These are phyloP conservation scores for Helobdella robusta DNA, from an alignment of 2,888 invertebrate species.

Conservation along the genomic window DNA sequence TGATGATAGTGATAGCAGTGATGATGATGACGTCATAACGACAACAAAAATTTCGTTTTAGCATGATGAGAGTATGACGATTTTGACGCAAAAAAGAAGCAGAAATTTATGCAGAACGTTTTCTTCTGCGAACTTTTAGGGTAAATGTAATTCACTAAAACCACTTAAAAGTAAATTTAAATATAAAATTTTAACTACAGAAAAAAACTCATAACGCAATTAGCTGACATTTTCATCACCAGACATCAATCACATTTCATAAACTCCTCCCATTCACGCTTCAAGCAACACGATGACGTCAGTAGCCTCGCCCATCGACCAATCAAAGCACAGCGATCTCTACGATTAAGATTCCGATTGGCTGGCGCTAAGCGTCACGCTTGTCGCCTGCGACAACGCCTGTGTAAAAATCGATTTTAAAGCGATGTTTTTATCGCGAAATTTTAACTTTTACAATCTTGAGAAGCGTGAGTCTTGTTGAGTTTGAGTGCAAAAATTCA, in stretches of 20 bases:
- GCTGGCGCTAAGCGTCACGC: not conserved
- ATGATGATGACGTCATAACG: too few relatives aligned
- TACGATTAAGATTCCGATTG: not conserved
- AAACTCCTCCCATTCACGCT: not conserved
- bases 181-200: too few relatives aligned
- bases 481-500: too few relatives aligned
- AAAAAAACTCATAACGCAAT: too few relatives aligned
- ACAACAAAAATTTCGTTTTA: too few relatives aligned
- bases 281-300: not conserved
- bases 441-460: conserved; percentile 8
- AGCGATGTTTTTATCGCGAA: conserved; percentile 11
- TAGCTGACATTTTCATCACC: conserved; percentile 12
- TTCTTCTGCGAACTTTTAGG: too few relatives aligned
- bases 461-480: not conserved
- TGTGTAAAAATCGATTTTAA: conserved; percentile 15
- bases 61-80: too few relatives aligned
- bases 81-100: too few relatives aligned
- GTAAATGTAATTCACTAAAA: too few relatives aligned
- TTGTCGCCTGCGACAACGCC: conserved; percentile 7
- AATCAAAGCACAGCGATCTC: not conserved
- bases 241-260: not conserved
- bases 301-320: conserved; percentile 4
- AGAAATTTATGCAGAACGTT: too few relatives aligned
- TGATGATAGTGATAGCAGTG: too few relatives aligned
- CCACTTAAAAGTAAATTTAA: too few relatives aligned